Conservation (phyloP, 2,113 vertebrate genomes). For the Petaurus breviceps region DNA sequence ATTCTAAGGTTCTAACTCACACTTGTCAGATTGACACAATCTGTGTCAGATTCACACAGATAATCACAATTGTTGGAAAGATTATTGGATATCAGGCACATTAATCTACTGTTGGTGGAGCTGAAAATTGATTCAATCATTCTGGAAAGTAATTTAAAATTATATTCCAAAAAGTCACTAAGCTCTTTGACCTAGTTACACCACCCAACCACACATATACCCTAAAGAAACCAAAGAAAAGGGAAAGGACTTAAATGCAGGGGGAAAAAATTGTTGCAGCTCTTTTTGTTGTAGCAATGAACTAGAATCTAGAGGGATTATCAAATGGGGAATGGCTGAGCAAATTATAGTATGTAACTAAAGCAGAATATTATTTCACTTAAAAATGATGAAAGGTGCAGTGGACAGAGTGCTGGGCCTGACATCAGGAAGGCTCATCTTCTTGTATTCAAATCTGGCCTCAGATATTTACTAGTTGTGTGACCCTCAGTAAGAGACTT, state of each 20-base stretch:
- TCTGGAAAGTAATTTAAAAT: not conserved
- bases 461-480: not conserved
- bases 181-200: not conserved
- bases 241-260: not conserved
- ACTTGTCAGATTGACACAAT: not conserved
- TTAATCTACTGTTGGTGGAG: not conserved
- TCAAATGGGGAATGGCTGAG: not conserved
- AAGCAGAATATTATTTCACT: no score
- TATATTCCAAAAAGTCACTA: not conserved
- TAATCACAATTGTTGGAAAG: not conserved
- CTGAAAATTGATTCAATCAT: not conserved
- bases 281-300: not conserved
- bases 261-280: not conserved
- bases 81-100: not conserved
- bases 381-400: not conserved
- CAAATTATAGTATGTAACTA: not conserved
- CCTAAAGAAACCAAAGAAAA: not conserved
- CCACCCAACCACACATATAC: not conserved
- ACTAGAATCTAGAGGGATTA: not conserved
- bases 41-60: not conserved
- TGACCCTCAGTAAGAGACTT: not conserved
- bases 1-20: not conserved
- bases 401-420: not conserved
- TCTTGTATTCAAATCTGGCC: not conserved
- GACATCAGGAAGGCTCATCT: not conserved